Conservation (phyloP, 2,113 vertebrate genomes). For the Sinocyclocheilus anshuiensis region DNA sequence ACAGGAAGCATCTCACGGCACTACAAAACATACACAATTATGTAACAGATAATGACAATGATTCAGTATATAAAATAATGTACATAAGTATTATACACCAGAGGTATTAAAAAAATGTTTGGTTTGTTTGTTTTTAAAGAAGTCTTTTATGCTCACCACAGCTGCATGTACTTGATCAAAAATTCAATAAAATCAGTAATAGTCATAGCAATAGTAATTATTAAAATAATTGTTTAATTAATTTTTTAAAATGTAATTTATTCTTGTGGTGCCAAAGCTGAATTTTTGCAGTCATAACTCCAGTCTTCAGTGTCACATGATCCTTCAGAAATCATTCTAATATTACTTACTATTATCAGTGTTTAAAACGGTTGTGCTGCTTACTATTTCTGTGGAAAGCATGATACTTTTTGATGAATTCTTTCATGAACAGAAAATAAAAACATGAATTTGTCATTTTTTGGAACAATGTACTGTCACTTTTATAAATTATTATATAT, state of each 20-base stretch:
- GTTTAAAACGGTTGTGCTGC: neutral
- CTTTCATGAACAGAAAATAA: neutral
- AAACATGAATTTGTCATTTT: no score
- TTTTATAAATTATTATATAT: no score
- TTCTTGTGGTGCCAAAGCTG: neutral
- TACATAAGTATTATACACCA: neutral
- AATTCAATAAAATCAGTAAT: no score
- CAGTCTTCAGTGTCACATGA: neutral
- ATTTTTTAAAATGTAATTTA: neutral
- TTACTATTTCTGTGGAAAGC: neutral
- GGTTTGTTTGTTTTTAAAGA: no score
- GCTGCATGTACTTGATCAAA: no score
- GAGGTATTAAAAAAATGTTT: neutral
- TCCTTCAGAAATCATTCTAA: neutral
- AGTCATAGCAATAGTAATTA: no score
- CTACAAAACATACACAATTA: conserved; percentile 64
- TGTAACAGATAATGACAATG: neutral
- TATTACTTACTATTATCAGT: neutral
- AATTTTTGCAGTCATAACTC: neutral
- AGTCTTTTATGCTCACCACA: neutral
- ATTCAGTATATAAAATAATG: neutral
- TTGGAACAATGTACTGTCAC: neutral
- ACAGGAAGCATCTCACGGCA: conserved; percentile 78
- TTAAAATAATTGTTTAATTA: neutral
- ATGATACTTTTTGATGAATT: no score